Evolutionary conservation across 2,113 vertebrate genomes (phyloP).

Genomic region (Synchiropus splendidus): DNA sequence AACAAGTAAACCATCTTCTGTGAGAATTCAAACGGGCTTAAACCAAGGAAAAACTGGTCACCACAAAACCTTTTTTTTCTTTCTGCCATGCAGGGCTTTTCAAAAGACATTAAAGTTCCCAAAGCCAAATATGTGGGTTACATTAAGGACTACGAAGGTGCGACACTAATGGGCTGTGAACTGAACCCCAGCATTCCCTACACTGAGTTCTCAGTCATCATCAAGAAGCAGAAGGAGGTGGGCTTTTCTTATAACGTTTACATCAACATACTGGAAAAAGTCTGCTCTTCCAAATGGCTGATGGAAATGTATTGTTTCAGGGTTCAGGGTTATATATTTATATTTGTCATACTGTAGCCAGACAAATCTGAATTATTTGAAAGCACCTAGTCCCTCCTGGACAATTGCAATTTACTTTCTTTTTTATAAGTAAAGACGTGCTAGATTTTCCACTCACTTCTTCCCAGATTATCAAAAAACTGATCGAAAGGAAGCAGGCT

Average conservation of each 20-base stretch:
- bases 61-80: no score
- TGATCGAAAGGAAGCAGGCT: constrained; percentile 96
- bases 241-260: constrained; percentile 4
- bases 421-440: no score
- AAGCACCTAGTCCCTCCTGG: no score
- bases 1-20: constrained; percentile 72
- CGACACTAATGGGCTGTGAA: constrained; percentile 97
- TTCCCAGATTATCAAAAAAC: constrained; percentile 92
- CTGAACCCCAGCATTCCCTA: constrained; percentile 95
- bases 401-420: no score
- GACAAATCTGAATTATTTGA: no score
- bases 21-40: neutral
- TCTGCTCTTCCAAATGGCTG: no score
- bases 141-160: constrained; percentile 98
- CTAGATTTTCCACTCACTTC: neutral
- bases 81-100: constrained; percentile 80
- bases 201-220: constrained; percentile 97
- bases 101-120: constrained; percentile 98
- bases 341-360: no score
- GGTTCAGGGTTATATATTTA: no score
- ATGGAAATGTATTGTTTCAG: no score
- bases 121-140: constrained; percentile 95
- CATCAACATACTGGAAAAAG: no score
- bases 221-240: constrained; percentile 99
- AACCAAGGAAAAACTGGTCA: no score